These are phyloP conservation scores for Acanthochromis polyacanthus DNA, from an alignment of 2,113 vertebrate genomes.

Conservation along the genomic window DNA sequence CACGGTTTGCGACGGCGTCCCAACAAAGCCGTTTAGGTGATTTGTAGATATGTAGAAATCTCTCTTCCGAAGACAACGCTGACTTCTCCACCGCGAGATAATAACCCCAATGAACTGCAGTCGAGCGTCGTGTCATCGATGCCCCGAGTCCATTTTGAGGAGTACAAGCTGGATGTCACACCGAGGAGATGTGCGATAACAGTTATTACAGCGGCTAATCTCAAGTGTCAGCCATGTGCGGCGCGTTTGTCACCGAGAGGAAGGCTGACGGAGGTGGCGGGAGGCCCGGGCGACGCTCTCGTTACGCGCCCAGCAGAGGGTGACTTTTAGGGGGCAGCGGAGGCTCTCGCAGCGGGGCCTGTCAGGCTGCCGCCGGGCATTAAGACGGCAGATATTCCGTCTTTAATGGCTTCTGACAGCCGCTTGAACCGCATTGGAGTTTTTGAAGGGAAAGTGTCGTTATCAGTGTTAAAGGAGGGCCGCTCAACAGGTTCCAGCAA, in stretches of 20 bases:
- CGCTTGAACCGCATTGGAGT: conserved; percentile 7
- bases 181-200: conserved; percentile 31
- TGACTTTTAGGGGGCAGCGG: conserved; percentile 44
- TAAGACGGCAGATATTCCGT: conserved; percentile 18
- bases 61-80: background rate
- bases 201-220: conserved; percentile 43
- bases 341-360: conserved; percentile 36
- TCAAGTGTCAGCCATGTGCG: conserved; percentile 32
- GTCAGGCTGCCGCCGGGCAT: conserved; percentile 45
- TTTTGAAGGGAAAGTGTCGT: conserved; percentile 30
- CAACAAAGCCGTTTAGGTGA: background rate
- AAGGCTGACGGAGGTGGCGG: conserved; percentile 16
- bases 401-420: conserved; percentile 63
- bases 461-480: background rate
- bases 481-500: conserved; percentile 39
- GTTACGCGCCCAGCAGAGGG: conserved; percentile 61
- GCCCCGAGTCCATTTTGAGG: conserved; percentile 1
- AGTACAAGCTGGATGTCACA: conserved; percentile 1
- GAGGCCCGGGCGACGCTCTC: conserved; percentile 24
- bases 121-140: background rate
- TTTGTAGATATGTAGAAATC: background rate
- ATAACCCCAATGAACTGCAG: background rate
- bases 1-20: background rate
- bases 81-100: background rate
- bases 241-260: conserved; percentile 18